A percentile compares a stretch with the other conserved stretches of the same genome.
Evolutionary conservation across 2,797 vertebrate species (phyloP).

Genomic region (Bradypodion ventrale): DNA sequence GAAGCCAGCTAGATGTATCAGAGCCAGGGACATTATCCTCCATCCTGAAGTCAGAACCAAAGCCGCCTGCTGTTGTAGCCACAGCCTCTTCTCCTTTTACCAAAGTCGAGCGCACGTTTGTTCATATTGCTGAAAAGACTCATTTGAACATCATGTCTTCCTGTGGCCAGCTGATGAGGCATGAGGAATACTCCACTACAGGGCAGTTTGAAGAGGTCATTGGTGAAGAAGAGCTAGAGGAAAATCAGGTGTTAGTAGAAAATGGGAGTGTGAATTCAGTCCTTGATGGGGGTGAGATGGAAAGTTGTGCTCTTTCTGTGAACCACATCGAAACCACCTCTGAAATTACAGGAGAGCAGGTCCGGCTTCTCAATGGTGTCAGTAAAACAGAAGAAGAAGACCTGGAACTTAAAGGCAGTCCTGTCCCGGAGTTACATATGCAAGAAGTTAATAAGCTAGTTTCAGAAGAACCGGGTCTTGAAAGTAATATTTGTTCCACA

Average conservation of each 20-base stretch:
- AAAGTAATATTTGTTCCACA: constrained; percentile 27
- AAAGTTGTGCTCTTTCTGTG: constrained; percentile 60
- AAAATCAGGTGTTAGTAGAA: constrained; percentile 63
- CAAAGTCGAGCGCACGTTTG: constrained; percentile 96
- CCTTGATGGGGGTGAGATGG: constrained; percentile 66
- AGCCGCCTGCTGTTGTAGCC: constrained; percentile 77
- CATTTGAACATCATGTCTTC: constrained; percentile 95
- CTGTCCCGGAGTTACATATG: neutral
- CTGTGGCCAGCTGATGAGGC: constrained; percentile 77
- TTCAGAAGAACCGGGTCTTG: constrained; percentile 44
- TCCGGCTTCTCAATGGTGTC: constrained; percentile 49
- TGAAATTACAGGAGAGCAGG: constrained; percentile 60
- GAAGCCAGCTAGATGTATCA: constrained; percentile 82
- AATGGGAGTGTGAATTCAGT: constrained; percentile 65
- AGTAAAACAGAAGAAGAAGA: constrained; percentile 47
- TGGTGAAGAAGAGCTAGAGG: constrained; percentile 68
- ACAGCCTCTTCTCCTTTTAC: constrained; percentile 91
- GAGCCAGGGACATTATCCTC: constrained; percentile 89
- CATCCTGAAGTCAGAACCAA: constrained; percentile 86
- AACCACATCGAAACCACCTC: constrained; percentile 57
- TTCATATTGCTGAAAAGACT: constrained; percentile 95
- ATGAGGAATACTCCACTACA: constrained; percentile 71
- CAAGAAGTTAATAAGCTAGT: constrained; percentile 47
- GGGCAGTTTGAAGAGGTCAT: constrained; percentile 75
- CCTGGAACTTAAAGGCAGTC: constrained; percentile 20